These are phyloP conservation scores for Epizoanthus rinbou DNA, from an alignment of 92 coral and sea anemone species.

Conservation along the genomic window DNA sequence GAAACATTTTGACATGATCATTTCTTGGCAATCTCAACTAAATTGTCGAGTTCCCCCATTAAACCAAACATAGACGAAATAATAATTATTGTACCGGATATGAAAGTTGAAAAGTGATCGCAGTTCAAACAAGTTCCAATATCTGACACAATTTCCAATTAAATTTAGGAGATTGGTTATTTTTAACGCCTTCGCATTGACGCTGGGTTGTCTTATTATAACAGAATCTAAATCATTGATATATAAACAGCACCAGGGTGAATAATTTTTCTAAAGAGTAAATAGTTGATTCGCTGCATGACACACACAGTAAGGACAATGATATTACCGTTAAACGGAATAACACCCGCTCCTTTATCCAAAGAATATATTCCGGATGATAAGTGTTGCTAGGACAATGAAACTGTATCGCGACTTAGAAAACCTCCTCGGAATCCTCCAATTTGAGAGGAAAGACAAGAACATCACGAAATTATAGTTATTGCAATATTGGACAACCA, in stretches of 20 bases:
- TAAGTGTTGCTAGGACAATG: background rate
- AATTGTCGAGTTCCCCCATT: slow-evolving; percentile 10
- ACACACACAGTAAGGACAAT: background rate
- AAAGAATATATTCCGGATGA: background rate
- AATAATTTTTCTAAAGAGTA: background rate
- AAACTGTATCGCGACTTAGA: background rate
- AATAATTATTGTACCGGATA: slow-evolving; percentile 37
- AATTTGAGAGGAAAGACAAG: background rate
- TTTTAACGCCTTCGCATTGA: slow-evolving; percentile 14
- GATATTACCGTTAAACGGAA: background rate
- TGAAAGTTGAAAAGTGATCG: slow-evolving; percentile 23
- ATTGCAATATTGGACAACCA: no score
- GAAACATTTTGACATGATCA: slow-evolving; percentile 34
- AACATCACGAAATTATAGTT: no score
- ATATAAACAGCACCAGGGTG: no score
- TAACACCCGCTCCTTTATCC: background rate
- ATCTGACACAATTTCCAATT: slow-evolving; percentile 18
- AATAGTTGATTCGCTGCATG: background rate
- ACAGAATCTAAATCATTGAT: background rate
- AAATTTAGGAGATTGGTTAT: slow-evolving; percentile 30
- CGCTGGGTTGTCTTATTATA: background rate
- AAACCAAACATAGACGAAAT: slow-evolving; percentile 25
- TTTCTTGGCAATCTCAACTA: slow-evolving; percentile 2
- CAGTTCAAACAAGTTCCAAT: slow-evolving; percentile 30
- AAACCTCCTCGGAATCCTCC: background rate